A percentile compares a stretch with the other conserved stretches of the same genome.
Evolutionary conservation across 2,888 invertebrate genomes (phyloP).

Genomic region (Stenodema calcarata): DNA sequence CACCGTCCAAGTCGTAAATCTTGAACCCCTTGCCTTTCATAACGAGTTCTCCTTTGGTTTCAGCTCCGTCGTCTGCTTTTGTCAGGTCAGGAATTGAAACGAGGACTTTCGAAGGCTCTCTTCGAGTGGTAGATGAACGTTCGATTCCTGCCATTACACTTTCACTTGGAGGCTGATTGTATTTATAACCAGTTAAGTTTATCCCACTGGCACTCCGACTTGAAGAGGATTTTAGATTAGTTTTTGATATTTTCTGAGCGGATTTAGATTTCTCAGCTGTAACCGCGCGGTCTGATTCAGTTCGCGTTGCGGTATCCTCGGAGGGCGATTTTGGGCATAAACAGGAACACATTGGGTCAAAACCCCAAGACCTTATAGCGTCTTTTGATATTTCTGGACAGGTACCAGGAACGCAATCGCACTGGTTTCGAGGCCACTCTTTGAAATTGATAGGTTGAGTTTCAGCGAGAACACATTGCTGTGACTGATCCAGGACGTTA

Average conservation of each 20-base stretch:
- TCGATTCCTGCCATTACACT: background rate
- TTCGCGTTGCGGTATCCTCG: background rate
- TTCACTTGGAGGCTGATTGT: background rate
- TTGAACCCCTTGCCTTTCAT: constrained; percentile 5
- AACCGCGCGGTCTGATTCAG: background rate
- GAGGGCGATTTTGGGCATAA: background rate
- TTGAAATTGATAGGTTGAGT: background rate
- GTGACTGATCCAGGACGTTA: background rate
- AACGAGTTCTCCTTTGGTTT: background rate
- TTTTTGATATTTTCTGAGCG: background rate
- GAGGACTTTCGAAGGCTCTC: background rate
- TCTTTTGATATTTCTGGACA: constrained; percentile 10
- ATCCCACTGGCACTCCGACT: background rate
- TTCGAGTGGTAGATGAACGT: background rate
- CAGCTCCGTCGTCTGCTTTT: background rate
- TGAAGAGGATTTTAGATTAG: background rate
- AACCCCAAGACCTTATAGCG: background rate
- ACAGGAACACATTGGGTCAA: constrained; percentile 32
- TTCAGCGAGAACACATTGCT: background rate
- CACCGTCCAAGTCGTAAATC: background rate
- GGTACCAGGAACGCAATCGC: background rate
- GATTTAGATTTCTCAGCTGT: background rate
- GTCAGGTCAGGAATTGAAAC: background rate
- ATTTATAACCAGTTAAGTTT: background rate
- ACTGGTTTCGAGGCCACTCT: background rate